Evolutionary conservation across 2,888 invertebrate species (phyloP).

Genomic region (Cephus pygmeus): DNA sequence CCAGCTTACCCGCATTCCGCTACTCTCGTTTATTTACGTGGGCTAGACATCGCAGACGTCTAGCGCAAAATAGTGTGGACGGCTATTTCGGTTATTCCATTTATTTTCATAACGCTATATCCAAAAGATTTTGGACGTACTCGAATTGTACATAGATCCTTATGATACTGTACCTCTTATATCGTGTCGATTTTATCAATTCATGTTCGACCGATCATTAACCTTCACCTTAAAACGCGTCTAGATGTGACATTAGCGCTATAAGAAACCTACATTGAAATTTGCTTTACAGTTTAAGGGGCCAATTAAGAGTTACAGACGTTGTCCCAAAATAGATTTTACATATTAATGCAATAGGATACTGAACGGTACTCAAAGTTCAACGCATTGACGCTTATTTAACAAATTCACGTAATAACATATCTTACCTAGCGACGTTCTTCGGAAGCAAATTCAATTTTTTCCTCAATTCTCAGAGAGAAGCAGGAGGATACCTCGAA

Average conservation of each 20-base stretch:
- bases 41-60: neutral
- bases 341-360: neutral
- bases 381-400: neutral
- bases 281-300: neutral
- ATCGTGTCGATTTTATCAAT: neutral
- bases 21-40: neutral
- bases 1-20: neutral
- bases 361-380: neutral
- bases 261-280: neutral
- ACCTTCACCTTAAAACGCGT: neutral
- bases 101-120: neutral
- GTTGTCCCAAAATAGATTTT: neutral
- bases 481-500: neutral
- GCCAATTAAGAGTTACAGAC: neutral
- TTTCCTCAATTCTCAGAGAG: neutral
- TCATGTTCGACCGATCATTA: neutral
- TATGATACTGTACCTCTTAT: neutral
- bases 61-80: neutral
- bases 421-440: neutral
- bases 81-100: neutral
- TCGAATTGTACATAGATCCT: neutral
- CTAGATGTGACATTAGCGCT: neutral
- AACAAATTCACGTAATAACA: neutral
- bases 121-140: neutral
- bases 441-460: neutral